Percentiles rank a stretch among this genome's conserved stretches.
Evolutionary conservation across 2,888 invertebrate genomes (phyloP).

Genomic region (Dryadula phaetusa): DNA sequence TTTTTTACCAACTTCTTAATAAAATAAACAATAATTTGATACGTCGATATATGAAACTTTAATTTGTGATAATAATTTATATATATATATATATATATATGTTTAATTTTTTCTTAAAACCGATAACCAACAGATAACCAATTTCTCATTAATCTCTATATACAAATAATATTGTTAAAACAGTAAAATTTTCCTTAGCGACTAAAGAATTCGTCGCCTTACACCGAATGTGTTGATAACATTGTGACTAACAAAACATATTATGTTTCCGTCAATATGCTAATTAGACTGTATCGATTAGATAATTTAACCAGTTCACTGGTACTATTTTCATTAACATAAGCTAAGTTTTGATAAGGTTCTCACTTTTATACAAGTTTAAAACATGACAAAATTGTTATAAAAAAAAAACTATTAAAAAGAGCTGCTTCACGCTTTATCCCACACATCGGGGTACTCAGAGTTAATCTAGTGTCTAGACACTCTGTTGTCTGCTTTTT

Average conservation of each 20-base stretch:
- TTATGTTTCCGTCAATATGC: conserved; percentile 27
- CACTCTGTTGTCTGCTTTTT: too few species aligned
- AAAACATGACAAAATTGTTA: too few species aligned
- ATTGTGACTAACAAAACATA: conserved; percentile 20
- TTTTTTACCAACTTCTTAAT: too few species aligned
- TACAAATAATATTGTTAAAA: neutral
- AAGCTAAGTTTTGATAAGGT: neutral
- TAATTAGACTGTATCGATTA: conserved; percentile 34
- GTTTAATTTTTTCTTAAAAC: neutral
- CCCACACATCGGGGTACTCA: too few species aligned
- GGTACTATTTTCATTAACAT: neutral
- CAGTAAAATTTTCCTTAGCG: neutral
- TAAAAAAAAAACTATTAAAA: too few species aligned
- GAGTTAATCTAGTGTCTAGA: too few species aligned
- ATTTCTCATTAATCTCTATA: neutral
- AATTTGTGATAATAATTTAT: too few species aligned
- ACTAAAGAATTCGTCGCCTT: conserved; percentile 16
- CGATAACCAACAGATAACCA: neutral
- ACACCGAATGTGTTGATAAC: conserved; percentile 18
- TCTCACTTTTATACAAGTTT: neutral
- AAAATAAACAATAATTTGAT: too few species aligned
- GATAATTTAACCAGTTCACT: conserved; percentile 34
- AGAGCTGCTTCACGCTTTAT: too few species aligned
- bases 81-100: too few species aligned
- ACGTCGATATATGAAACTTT: too few species aligned